Conservation (phyloP, 2,113 vertebrate genomes). For the Megaptera novaeangliae region DNA sequence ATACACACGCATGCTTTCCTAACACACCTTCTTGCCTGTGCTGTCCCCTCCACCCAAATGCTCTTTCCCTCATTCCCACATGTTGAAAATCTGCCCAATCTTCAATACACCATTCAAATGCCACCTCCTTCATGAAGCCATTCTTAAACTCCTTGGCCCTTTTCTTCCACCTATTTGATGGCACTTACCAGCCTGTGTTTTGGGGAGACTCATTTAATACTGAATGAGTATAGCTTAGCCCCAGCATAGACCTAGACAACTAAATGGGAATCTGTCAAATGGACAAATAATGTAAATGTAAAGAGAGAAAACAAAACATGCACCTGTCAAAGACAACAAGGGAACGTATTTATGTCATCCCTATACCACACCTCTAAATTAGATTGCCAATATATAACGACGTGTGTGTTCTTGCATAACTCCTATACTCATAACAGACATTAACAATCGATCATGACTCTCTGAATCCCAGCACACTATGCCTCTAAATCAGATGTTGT, state of each 20-base stretch:
- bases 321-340: neutral
- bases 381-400: neutral
- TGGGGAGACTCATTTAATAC: neutral
- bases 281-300: neutral
- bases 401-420: neutral
- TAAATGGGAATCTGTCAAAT: neutral
- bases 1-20: rapidly evolving
- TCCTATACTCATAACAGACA: neutral
- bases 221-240: neutral
- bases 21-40: neutral
- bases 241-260: neutral
- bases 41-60: neutral
- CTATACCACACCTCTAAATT: neutral
- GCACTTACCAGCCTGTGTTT: neutral
- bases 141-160: neutral
- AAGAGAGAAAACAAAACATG: neutral
- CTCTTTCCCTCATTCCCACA: neutral
- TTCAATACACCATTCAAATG: neutral
- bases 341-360: neutral
- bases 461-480: neutral
- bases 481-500: neutral
- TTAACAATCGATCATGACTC: neutral
- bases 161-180: neutral
- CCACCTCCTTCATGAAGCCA: neutral
- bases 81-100: neutral